Evolutionary conservation across 23 tunicate species (phyloP), one percentile per base, ranked within the genome.

Genomic region (Phallusia fumigata): DNA sequence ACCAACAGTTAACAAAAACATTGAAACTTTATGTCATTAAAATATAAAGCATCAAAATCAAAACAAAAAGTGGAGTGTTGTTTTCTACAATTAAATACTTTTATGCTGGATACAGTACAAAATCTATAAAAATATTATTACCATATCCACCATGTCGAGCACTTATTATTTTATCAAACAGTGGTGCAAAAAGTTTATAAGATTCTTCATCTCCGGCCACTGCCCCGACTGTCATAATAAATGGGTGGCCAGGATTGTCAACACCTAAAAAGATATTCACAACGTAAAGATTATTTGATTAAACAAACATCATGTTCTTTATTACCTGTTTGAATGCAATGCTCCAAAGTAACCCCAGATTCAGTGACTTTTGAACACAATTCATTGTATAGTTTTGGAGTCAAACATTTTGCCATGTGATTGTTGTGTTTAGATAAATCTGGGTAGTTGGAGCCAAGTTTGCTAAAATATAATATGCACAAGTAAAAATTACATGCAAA

Each of bases 181-280:
- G 76, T 24, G 96, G 98, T 53, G 95, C 90, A 81, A 90, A 95
- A 13, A 85, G 74, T 34, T 95, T 95, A 84, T 95, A 95, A 74
- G 89, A 75, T 36, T 95, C 99, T 81, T 95, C 99, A 84, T 95
- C 99, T 19, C 99, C 95, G 49, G 99, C 99, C 18, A 95, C 99
- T 22, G 89, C 88, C 10, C 99, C 99, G 5, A 95, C 99, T 36
- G 95, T 95, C 95, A 90, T 95, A 34, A 95, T 95, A 78, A 95
- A 95, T 30, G 99, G 99, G 78, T 95, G 99, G 75, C 99, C 98
- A n/a, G 98, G 93, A 53, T 93, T 93, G 78, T 88, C 93, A 0
- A 93, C 93, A 77, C 93, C 98, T 91, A 45, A 64, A 65, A 35
- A 3, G 47, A 5, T 3, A 10, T 40, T 40, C 5, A n/a, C n/a